phyloP scores from a whole-genome alignment of 2,888 invertebrate species.

The Therioaphis trifolii region DNA sequence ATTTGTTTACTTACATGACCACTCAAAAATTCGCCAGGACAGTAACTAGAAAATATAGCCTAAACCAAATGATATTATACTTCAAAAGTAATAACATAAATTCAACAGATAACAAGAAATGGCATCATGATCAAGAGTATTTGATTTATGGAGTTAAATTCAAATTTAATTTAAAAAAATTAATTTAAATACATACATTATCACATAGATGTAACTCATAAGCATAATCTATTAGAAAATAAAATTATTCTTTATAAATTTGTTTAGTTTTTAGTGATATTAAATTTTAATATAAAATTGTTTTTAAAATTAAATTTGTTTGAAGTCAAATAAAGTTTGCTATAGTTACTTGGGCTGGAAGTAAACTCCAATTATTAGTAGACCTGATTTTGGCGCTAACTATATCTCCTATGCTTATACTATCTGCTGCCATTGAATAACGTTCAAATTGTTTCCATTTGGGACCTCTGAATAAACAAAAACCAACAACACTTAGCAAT shows the following conservation, averaged over 20 bases:
- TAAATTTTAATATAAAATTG: too few relatives aligned
- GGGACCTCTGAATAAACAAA: slow-evolving; percentile 57
- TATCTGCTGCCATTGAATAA: slow-evolving; percentile 84
- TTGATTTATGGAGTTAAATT: too few relatives aligned
- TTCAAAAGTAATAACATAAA: neutral
- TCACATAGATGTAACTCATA: too few relatives aligned
- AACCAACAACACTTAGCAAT: too few relatives aligned
- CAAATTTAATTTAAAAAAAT: too few relatives aligned
- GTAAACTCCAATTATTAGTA: slow-evolving; percentile 85
- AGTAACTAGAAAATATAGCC: slow-evolving; percentile 89
- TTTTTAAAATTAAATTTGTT: too few relatives aligned
- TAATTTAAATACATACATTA: too few relatives aligned
- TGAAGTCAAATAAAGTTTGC: too few relatives aligned
- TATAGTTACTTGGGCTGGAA: slow-evolving; percentile 75
- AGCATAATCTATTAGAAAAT: too few relatives aligned
- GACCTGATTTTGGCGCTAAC: slow-evolving; percentile 85
- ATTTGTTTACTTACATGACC: slow-evolving; percentile 84
- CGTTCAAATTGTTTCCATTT: slow-evolving; percentile 74
- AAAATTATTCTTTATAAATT: too few relatives aligned
- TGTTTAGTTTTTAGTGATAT: too few relatives aligned
- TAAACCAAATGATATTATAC: slow-evolving; percentile 69
- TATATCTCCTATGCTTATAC: slow-evolving; percentile 86
- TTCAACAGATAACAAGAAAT: neutral
- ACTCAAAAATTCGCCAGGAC: slow-evolving; percentile 87
- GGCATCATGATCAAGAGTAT: too few relatives aligned